phyloP scores from a whole-genome alignment of 2,113 vertebrate species.

The Chaetodon auriga region DNA sequence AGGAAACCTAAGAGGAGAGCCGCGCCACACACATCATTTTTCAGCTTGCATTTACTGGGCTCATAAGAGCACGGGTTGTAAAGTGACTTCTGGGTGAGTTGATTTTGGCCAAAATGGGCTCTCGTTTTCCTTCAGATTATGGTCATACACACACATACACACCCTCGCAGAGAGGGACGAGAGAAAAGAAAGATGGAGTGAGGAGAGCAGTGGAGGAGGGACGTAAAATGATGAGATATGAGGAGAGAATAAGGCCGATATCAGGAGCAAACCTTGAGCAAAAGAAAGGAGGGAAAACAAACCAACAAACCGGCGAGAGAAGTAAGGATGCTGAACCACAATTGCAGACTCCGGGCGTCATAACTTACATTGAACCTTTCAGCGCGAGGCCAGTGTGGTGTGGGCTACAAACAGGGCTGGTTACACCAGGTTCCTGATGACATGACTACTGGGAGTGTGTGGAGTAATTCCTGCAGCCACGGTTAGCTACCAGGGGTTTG shows the following conservation, averaged over 20 bases:
- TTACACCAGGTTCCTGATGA: conserved; percentile 65
- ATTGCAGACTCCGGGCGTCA: conserved; percentile 70
- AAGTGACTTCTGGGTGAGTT: conserved; percentile 73
- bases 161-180: background rate
- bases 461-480: conserved; percentile 62
- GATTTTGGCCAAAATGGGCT: conserved; percentile 72
- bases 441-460: conserved; percentile 78
- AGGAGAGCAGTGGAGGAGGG: background rate
- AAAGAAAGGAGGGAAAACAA: conserved; percentile 42
- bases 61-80: conserved; percentile 63
- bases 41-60: conserved; percentile 62
- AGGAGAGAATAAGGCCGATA: background rate
- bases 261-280: background rate
- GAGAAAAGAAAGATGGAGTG: background rate
- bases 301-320: conserved; percentile 51
- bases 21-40: conserved; percentile 65
- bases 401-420: conserved; percentile 52
- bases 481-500: conserved; percentile 69
- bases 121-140: conserved; percentile 37
- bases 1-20: conserved; percentile 70
- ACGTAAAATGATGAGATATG: conserved; percentile 25
- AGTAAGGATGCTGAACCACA: conserved; percentile 71
- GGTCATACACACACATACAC: conserved; percentile 29
- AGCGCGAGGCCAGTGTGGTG: conserved; percentile 76
- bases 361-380: conserved; percentile 75